Base-by-base conservation (phyloP, 2,113 vertebrate species). In the Dicaeum eximium region DNA sequence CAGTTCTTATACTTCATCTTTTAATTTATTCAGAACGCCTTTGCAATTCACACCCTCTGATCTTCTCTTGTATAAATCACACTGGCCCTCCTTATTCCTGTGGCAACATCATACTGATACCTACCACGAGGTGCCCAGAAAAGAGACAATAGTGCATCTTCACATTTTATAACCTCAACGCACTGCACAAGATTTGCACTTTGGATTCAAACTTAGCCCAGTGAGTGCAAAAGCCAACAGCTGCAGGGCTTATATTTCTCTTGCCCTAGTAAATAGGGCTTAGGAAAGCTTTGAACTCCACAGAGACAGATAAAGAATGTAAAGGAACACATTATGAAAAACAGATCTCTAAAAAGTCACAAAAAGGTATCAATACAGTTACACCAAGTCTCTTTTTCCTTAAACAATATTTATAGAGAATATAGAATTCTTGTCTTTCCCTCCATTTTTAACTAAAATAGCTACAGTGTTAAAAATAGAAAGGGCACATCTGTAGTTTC, bases 1-100 rank as follows among this genome's bases (percentile, higher is more conserved):
- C 87, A 88, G 85, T 85, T 94, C 71, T 93, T 71, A 65, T 91
- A 80, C 35, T 95, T 94, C 71, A 94, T 93, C 58, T 86, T 90
- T 73, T 90, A 91, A 93, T 95, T 78, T 93, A 93, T 96, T 90
- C 94, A 54, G 42, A 89, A 95, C 48, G 64, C 84, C 91, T 94
- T 92, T 90, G 91, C 78, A 95, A 95, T 91, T 97, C 94, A 92
- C 90, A 94, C 93, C 31, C 91, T 93, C 70, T 72, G 69, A 80
- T 95, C 79, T 85, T 77, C 54, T 83, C 87, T 88, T 94, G 50
- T 86, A 51, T 77, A 93, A 95, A 90, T 85, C 6, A 13, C 70
- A 73, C 47, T 56, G 80, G 33, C 57, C 77, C 38, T 82, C 19
- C 58, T 77, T 93, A 82, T 77, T 93, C 31, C 15, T 88, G 37